phyloP scores from a whole-genome alignment of 2,113 vertebrate genomes.

The Mus pahari region DNA sequence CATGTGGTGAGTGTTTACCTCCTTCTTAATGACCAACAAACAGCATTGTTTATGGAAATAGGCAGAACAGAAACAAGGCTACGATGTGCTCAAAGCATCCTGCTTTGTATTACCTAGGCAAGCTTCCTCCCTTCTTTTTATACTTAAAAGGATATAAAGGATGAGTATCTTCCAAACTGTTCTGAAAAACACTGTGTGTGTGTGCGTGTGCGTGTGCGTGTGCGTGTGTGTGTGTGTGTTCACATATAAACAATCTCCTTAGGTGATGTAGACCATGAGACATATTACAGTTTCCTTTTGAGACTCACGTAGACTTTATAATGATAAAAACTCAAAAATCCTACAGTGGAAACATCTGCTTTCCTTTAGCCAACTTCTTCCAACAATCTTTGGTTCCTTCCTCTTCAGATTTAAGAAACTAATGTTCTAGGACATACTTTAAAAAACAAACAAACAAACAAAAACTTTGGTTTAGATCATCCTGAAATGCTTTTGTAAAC shows the following conservation, averaged over 20 bases:
- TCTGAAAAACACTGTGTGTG: neutral
- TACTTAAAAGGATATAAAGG: neutral
- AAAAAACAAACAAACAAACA: no score
- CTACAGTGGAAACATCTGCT: neutral
- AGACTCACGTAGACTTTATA: neutral
- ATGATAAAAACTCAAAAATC: neutral
- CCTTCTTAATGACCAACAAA: neutral
- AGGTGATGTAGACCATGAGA: neutral
- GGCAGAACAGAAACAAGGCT: neutral
- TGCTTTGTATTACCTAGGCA: constrained; percentile 3
- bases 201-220: neutral
- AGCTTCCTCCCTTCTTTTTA: neutral
- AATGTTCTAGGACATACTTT: neutral
- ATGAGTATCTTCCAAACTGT: neutral
- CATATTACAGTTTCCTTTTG: neutral
- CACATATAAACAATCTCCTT: neutral
- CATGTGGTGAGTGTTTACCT: neutral
- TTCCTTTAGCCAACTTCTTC: constrained; percentile 29
- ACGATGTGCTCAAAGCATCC: neutral
- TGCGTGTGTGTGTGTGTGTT: neutral
- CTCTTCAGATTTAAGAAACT: neutral
- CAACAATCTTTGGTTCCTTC: neutral
- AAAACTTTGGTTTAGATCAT: neutral
- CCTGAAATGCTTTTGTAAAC: neutral
- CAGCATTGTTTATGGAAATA: neutral